Percentiles rank a stretch among this genome's conserved stretches.
Evolutionary conservation across 1,140 invertebrate genomes (phyloP).

Genomic region (Lordiphosa clarofinis): DNA sequence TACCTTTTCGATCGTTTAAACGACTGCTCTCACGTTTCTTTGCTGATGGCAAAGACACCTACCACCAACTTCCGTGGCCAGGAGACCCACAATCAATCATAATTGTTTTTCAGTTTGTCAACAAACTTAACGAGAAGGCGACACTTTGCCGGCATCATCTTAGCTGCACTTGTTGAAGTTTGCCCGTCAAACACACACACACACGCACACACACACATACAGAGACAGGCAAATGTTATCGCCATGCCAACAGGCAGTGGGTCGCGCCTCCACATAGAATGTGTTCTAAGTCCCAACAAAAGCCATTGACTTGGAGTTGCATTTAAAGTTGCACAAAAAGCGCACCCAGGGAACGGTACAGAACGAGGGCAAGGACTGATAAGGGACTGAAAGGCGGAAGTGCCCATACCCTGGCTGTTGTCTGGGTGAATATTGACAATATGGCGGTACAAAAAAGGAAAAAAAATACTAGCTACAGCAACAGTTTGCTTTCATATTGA

Average conservation of each 20-base stretch:
- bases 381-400: conserved; percentile 55
- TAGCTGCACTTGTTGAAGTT: conserved; percentile 46
- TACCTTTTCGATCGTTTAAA: conserved; percentile 12
- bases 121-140: conserved; percentile 34
- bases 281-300: conserved; percentile 46
- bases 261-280: conserved; percentile 30
- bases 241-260: conserved; percentile 44
- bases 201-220: conserved; percentile 1
- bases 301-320: conserved; percentile 44
- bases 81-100: conserved; percentile 65
- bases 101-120: conserved; percentile 75
- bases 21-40: conserved; percentile 1
- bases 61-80: conserved; percentile 14
- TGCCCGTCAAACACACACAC: conserved; percentile 9
- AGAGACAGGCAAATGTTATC: conserved; percentile 47
- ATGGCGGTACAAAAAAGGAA: conserved; percentile 1
- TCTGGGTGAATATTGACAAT: conserved; percentile 10
- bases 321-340: conserved; percentile 66
- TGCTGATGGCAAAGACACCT: background rate
- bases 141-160: conserved; percentile 11
- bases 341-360: conserved; percentile 49
- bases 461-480: conserved; percentile 5
- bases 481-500: conserved; percentile 16
- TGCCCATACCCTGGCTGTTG: conserved; percentile 1
- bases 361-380: conserved; percentile 60